A percentile compares a stretch with the other conserved stretches of the same genome.
These are phyloP conservation scores for Pseudanteris insignis DNA, from an alignment of 2,888 invertebrate genomes.

Conservation along the genomic window DNA sequence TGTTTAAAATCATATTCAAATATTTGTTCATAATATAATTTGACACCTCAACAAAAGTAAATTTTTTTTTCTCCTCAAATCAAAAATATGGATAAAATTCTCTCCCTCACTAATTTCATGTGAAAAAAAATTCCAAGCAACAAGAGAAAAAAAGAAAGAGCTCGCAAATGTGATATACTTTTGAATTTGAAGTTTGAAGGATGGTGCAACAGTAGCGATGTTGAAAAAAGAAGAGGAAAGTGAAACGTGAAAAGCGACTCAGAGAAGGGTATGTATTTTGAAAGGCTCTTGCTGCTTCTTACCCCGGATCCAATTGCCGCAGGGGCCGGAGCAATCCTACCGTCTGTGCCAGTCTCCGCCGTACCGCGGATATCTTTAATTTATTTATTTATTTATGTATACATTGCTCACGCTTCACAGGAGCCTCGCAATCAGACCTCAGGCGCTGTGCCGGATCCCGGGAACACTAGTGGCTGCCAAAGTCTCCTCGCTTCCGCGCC, in stretches of 20 bases:
- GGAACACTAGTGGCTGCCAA: slow-evolving; percentile 35
- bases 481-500: slow-evolving; percentile 39
- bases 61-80: too few species aligned
- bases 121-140: too few species aligned
- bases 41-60: too few species aligned
- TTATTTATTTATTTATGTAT: slow-evolving; percentile 47
- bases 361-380: slow-evolving; percentile 37
- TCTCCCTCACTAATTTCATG: too few species aligned
- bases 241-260: too few species aligned
- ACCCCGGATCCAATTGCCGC: slow-evolving; percentile 19
- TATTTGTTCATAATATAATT: too few species aligned
- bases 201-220: slow-evolving; percentile 27
- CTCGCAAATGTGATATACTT: slow-evolving; percentile 4
- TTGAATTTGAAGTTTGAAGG: slow-evolving; percentile 23
- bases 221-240: slow-evolving; percentile 24
- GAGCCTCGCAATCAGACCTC: slow-evolving; percentile 49
- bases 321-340: slow-evolving; percentile 23
- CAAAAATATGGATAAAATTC: too few species aligned
- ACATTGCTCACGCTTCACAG: slow-evolving; percentile 47
- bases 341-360: too few species aligned
- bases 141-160: slow-evolving; percentile 1
- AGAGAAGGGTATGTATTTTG: slow-evolving; percentile 32
- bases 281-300: slow-evolving; percentile 23
- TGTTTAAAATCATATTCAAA: too few species aligned
- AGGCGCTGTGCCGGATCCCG: slow-evolving; percentile 40